phyloP scores from a whole-genome alignment of 1,140 invertebrate genomes.

The Macrobrachium nipponense region DNA sequence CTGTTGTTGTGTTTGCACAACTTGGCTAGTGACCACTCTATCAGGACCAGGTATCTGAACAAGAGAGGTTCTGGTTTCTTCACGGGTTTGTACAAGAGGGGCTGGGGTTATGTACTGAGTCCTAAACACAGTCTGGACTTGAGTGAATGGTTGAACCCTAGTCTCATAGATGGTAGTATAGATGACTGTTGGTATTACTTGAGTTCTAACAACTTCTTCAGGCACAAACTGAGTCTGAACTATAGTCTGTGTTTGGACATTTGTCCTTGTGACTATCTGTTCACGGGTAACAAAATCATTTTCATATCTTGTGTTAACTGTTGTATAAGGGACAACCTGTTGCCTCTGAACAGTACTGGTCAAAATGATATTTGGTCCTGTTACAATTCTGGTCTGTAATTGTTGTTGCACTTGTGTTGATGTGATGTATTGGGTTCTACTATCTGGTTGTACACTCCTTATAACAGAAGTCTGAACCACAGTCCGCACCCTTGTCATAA shows the following conservation, averaged over 20 bases:
- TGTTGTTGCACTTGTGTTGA: slow-evolving; percentile 36
- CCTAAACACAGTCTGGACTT: slow-evolving; percentile 43
- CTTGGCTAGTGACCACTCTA: slow-evolving; percentile 34
- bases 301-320: slow-evolving; percentile 45
- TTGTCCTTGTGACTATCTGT: slow-evolving; percentile 48
- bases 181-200: slow-evolving; percentile 33
- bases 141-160: slow-evolving; percentile 46
- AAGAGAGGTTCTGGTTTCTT: slow-evolving; percentile 31
- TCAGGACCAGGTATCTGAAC: slow-evolving; percentile 42
- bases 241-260: slow-evolving; percentile 39
- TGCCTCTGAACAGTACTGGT: slow-evolving; percentile 40
- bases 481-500: slow-evolving; percentile 36
- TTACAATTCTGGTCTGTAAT: slow-evolving; percentile 33
- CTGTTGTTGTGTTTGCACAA: slow-evolving; percentile 48
- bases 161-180: slow-evolving; percentile 42
- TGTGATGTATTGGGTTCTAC: slow-evolving; percentile 42
- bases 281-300: slow-evolving; percentile 27
- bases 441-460: slow-evolving; percentile 19
- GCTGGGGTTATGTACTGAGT: slow-evolving; percentile 42
- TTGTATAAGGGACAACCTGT: slow-evolving; percentile 42
- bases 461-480: slow-evolving; percentile 47
- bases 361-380: slow-evolving; percentile 22
- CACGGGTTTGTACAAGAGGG: slow-evolving; percentile 29
- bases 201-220: slow-evolving; percentile 43
- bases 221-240: slow-evolving; percentile 39